Conservation (phyloP, 2,888 invertebrate genomes). For the Homarus gammarus region DNA sequence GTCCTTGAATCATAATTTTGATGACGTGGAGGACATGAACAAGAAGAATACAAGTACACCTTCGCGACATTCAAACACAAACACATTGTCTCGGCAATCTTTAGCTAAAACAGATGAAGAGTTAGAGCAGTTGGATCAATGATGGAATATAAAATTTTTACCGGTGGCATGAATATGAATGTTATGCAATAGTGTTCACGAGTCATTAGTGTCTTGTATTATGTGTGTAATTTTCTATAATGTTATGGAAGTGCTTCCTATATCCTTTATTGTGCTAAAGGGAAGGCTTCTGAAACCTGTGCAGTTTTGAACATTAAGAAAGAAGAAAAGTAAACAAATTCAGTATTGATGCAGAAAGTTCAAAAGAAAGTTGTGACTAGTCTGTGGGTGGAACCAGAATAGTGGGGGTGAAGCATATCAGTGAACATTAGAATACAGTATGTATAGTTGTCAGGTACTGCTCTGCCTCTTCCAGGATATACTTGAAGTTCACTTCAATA, state of each 20-base stretch:
- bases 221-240: constrained; percentile 27
- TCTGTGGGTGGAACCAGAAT: background rate
- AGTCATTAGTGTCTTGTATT: constrained; percentile 20
- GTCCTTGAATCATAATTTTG: constrained; percentile 63
- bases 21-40: constrained; percentile 63
- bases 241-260: constrained; percentile 32
- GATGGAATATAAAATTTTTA: background rate
- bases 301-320: constrained; percentile 5
- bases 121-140: constrained; percentile 57
- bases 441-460: background rate
- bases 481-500: background rate
- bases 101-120: constrained; percentile 61
- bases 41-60: constrained; percentile 40
- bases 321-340: background rate
- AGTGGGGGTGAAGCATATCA: constrained; percentile 8
- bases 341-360: background rate
- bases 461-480: constrained; percentile 28
- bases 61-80: constrained; percentile 37
- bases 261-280: constrained; percentile 8
- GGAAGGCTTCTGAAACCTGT: constrained; percentile 7
- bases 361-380: background rate
- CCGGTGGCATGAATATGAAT: constrained; percentile 3
- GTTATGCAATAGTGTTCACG: constrained; percentile 3
- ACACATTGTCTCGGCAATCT: constrained; percentile 42
- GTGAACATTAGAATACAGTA: constrained; percentile 5